Evolutionary conservation across 2,113 vertebrate species (phyloP).

Genomic region (Serinus canaria): DNA sequence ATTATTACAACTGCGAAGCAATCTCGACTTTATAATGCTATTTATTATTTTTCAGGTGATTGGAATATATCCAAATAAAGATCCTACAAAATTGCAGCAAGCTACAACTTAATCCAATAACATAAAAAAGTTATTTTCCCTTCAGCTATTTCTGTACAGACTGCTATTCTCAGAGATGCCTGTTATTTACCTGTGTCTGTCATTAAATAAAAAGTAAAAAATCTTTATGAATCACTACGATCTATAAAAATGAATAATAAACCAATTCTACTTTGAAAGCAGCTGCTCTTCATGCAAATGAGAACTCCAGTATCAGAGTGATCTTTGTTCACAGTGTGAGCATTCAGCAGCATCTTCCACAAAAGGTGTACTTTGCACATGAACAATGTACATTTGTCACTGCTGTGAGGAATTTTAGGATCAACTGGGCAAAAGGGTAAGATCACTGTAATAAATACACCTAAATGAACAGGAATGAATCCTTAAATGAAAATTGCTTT

Average conservation of each 20-base stretch:
- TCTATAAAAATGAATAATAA: neutral
- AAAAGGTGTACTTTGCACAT: neutral
- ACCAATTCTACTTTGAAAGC: neutral
- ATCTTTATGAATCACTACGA: neutral
- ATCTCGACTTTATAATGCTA: neutral
- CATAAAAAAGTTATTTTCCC: neutral
- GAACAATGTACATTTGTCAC: neutral
- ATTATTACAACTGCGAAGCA: neutral
- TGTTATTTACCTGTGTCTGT: neutral
- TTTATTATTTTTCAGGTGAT: neutral
- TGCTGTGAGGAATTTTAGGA: neutral
- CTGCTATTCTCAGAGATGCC: neutral
- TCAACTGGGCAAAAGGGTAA: neutral
- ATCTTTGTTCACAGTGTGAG: neutral
- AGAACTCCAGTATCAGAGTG: neutral
- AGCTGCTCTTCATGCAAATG: neutral
- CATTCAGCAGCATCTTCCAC: neutral
- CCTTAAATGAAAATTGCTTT: neutral
- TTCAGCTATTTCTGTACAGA: neutral
- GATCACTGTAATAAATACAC: neutral
- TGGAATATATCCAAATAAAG: neutral
- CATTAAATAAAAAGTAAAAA: neutral
- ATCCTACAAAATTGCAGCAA: neutral
- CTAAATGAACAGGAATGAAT: neutral
- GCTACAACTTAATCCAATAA: neutral